Conservation (phyloP, 2,888 invertebrate genomes). For the Cryptosula pallasiana region DNA sequence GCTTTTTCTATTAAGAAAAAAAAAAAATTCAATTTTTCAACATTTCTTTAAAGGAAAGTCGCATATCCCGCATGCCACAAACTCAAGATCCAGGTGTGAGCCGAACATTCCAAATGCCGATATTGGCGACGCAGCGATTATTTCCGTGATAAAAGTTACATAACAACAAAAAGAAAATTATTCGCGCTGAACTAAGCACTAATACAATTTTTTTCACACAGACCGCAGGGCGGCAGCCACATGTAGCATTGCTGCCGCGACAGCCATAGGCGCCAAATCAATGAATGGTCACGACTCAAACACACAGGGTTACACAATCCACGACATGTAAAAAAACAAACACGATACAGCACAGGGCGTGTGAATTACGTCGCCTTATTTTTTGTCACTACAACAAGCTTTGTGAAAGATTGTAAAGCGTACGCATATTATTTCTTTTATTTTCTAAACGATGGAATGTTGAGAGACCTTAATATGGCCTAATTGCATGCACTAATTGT, state of each 20-base stretch:
- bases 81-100: not conserved
- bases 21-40: too few species aligned
- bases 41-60: too few species aligned
- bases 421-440: not conserved
- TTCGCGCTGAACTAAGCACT: too few species aligned
- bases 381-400: not conserved
- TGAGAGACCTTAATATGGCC: not conserved
- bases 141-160: not conserved
- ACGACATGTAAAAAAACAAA: not conserved
- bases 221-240: not conserved
- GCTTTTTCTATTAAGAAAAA: too few species aligned
- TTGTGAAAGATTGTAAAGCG: not conserved
- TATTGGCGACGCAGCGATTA: not conserved
- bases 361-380: not conserved
- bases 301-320: not conserved
- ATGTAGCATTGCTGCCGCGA: not conserved
- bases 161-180: not conserved
- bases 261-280: not conserved
- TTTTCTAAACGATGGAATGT: constrained; percentile 11
- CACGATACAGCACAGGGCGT: not conserved
- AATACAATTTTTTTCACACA: constrained; percentile 1
- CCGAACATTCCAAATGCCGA: not conserved
- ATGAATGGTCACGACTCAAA: not conserved
- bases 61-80: not conserved
- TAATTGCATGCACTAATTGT: constrained; percentile 1